Evolutionary conservation across 2,113 vertebrate species (phyloP), one percentile per base, ranked within the genome.

Genomic region (Actenoides lindsayi): DNA sequence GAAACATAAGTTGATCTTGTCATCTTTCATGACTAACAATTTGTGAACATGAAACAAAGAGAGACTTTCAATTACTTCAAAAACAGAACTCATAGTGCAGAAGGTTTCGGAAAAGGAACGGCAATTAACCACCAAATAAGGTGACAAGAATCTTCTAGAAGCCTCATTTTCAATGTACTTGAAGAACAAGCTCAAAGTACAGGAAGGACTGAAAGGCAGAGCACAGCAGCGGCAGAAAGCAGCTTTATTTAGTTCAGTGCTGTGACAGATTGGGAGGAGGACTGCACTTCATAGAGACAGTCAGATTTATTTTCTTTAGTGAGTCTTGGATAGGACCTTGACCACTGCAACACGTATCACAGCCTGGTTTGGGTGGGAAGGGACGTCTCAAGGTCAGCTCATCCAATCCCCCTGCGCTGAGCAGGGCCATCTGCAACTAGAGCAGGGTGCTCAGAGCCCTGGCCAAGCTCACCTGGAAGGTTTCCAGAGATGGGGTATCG

Each of bases 11-110:
- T 92, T 97, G 97, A 97, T 97, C 97, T 96, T 97, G 97, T 97
- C 97, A 97, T 96, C 96, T 96, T 96, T 95, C 95, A 94, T 92
- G 96, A 96, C 96, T 95, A 96, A 95, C 96, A 93, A 93, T 96
- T 97, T 97, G 95, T 95, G 97, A 97, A 97, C 97, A 97, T 97
- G 95, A 97, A 97, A 97, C 96, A 95, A 94, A 96, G 95, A 96
- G 95, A 96, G 97, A 96, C 96, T 97, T 96, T 96, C 97, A 97
- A 92, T 94, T 91, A 97, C 96, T 97, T 97, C 96, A 97, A 97
- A 97, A 97, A 96, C 95, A 81, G 70, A 96, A 95, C 94, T 93
- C 96, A 14, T 46, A 71, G 96, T 62, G 95, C 96, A 92, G 91
- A 89, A 82, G 93, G 94, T 93, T 96, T 96, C 2, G 83, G 96